These are phyloP conservation scores for Dascyllus trimaculatus DNA, from an alignment of 2,113 vertebrate species.

Conservation along the genomic window DNA sequence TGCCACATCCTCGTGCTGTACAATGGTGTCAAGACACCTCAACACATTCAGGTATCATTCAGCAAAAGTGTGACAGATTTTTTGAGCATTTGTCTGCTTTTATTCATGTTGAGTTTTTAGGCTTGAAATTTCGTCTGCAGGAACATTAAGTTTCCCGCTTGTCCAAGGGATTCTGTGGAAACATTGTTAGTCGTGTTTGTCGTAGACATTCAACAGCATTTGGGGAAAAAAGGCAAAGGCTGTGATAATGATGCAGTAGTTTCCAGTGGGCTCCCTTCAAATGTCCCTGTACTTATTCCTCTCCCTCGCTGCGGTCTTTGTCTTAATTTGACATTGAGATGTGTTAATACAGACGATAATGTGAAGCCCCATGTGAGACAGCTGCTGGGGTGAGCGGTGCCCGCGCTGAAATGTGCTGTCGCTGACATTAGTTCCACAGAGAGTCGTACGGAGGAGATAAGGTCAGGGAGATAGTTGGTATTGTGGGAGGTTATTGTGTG, in stretches of 20 bases:
- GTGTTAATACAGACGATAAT: slow-evolving; percentile 43
- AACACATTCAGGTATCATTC: not conserved
- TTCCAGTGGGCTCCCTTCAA: not conserved
- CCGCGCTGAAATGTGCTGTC: slow-evolving; percentile 60
- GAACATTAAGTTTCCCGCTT: not conserved
- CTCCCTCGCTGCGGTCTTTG: slow-evolving; percentile 7
- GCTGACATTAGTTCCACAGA: slow-evolving; percentile 48
- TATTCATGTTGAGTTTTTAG: not conserved
- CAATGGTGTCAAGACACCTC: too few relatives aligned
- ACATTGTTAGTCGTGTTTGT: too few relatives aligned
- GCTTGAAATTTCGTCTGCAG: not conserved
- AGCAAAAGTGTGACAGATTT: not conserved
- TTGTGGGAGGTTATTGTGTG: slow-evolving; percentile 41
- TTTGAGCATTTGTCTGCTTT: not conserved
- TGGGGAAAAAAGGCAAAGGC: not conserved
- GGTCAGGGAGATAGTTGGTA: slow-evolving; percentile 55
- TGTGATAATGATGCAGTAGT: not conserved
- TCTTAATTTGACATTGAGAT: slow-evolving; percentile 64
- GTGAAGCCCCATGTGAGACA: slow-evolving; percentile 24
- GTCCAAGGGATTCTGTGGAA: not conserved
- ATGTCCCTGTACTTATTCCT: not conserved
- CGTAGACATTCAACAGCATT: not conserved
- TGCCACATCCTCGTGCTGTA: too few relatives aligned
- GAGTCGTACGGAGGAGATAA: slow-evolving; percentile 61
- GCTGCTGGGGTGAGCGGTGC: slow-evolving; percentile 42